Percentiles rank a stretch among this genome's conserved stretches.
phyloP scores from a whole-genome alignment of 1,140 invertebrate species.

The Hylaeus volcanicus region DNA sequence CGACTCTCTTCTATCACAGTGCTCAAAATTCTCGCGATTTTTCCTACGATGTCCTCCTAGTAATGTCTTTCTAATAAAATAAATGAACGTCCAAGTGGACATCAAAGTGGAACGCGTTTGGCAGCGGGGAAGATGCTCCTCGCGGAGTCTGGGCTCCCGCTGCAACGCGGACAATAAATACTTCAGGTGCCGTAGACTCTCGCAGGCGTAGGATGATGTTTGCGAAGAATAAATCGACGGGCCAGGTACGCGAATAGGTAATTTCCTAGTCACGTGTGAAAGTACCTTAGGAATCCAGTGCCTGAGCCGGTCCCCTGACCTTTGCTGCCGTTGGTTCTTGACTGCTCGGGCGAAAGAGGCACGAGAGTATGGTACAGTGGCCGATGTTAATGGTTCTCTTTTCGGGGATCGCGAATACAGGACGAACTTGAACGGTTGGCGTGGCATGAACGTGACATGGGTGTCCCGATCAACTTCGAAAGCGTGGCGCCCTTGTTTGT shows the following conservation, averaged over 20 bases:
- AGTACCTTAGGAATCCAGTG: conserved; percentile 72
- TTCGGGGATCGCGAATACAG: background rate
- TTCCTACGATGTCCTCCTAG: no score
- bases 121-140: background rate
- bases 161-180: conserved; percentile 15
- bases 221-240: conserved; percentile 59
- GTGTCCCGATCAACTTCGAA: background rate
- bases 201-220: conserved; percentile 53
- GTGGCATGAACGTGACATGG: background rate
- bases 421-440: background rate
- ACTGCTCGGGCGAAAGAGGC: conserved; percentile 23
- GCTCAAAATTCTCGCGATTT: no score
- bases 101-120: background rate
- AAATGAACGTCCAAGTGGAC: no score
- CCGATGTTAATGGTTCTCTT: background rate
- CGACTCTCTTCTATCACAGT: no score
- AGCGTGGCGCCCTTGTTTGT: background rate
- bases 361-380: conserved; percentile 19
- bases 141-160: background rate
- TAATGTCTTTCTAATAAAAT: no score
- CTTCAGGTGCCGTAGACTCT: background rate
- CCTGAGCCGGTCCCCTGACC: conserved; percentile 69
- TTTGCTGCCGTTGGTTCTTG: conserved; percentile 60
- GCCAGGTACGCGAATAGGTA: conserved; percentile 57
- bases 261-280: conserved; percentile 77